phyloP scores from a whole-genome alignment of 2,888 invertebrate species.

The Chymomyza procnemis region DNA sequence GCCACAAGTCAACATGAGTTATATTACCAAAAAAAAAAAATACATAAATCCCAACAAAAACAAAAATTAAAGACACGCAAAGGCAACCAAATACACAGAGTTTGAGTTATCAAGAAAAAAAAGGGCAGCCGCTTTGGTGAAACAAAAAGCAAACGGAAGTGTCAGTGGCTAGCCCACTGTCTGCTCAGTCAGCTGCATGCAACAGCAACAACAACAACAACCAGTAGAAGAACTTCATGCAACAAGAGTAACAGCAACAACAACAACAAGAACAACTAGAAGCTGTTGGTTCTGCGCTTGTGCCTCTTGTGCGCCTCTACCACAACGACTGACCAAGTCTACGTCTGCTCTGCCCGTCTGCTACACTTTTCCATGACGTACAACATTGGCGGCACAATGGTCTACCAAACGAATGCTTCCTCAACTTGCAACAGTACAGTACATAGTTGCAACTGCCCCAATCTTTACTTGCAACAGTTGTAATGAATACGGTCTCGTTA shows the following conservation, averaged over 20 bases:
- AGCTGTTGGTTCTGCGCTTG: constrained; percentile 60
- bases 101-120: neutral
- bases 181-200: constrained; percentile 34
- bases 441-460: neutral
- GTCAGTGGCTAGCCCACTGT: constrained; percentile 58
- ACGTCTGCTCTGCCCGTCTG: neutral
- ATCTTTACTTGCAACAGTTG: constrained; percentile 22
- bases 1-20: neutral
- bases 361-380: constrained; percentile 35
- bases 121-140: constrained; percentile 1
- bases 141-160: constrained; percentile 65
- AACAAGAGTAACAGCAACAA: neutral
- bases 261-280: constrained; percentile 40
- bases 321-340: neutral
- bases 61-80: neutral
- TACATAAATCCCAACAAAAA: no score
- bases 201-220: constrained; percentile 33
- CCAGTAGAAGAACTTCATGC: no score
- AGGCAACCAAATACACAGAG: neutral
- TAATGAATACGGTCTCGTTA: constrained; percentile 54
- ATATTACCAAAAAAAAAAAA: constrained; percentile 11
- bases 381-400: constrained; percentile 32
- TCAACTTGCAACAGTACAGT: constrained; percentile 2
- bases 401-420: constrained; percentile 11
- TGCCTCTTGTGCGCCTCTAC: constrained; percentile 29